phyloP scores from a whole-genome alignment of 2,888 invertebrate genomes.

The Drosophila kanekoi region DNA sequence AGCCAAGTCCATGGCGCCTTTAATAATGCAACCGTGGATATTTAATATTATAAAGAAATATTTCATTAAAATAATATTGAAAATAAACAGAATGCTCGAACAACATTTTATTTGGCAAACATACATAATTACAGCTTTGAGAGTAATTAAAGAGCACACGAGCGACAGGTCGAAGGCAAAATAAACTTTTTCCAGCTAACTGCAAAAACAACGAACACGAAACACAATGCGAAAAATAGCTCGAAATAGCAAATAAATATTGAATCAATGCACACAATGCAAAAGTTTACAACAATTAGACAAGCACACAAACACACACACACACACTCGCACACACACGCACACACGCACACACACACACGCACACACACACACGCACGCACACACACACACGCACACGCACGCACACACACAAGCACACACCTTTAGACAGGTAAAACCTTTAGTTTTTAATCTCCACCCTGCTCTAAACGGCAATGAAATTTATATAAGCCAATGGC shows the following conservation, averaged over 20 bases:
- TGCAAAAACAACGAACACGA: not conserved
- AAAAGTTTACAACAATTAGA: conserved; percentile 23
- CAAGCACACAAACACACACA: conserved; percentile 4
- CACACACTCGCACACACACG: no score
- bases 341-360: conserved; percentile 6
- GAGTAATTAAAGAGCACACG: conserved; percentile 52
- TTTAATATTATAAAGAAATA: conserved; percentile 59
- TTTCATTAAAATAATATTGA: conserved; percentile 59
- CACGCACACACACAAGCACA: conserved; percentile 16
- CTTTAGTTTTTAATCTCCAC: conserved; percentile 8
- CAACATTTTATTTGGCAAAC: conserved; percentile 39
- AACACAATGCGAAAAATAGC: conserved; percentile 5
- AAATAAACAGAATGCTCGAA: conserved; percentile 41
- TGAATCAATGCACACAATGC: conserved; percentile 30
- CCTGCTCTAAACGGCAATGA: conserved; percentile 2
- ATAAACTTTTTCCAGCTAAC: conserved; percentile 15
- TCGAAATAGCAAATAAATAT: conserved; percentile 44
- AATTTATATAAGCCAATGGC: no score
- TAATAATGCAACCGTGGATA: conserved; percentile 11
- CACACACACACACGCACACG: conserved; percentile 8
- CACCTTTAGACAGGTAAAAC: conserved; percentile 14
- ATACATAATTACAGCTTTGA: conserved; percentile 36
- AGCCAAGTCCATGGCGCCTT: not conserved
- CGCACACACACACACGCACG: conserved; percentile 7
- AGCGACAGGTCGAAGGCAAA: conserved; percentile 27